Evolutionary conservation across 2,888 invertebrate genomes (phyloP).

Genomic region (Drosophila picticornis): DNA sequence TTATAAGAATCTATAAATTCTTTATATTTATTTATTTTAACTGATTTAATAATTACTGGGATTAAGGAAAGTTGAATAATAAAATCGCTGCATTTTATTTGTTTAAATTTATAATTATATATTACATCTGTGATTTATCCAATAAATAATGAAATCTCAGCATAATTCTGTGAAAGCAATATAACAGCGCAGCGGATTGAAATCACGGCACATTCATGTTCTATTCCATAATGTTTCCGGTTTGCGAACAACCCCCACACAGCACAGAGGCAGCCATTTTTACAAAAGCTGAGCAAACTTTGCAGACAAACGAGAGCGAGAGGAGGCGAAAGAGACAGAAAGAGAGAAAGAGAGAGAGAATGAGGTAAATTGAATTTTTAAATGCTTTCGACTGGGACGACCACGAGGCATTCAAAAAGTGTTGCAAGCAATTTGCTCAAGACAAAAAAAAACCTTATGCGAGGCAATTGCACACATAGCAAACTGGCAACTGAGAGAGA

Average conservation of each 20-base stretch:
- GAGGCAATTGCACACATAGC: conserved; percentile 72
- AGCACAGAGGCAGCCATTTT: conserved; percentile 79
- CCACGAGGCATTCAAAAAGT: conserved; percentile 82
- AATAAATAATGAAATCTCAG: conserved; percentile 4
- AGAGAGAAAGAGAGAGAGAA: conserved; percentile 25
- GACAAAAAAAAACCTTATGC: conserved; percentile 72
- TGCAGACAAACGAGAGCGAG: conserved; percentile 65
- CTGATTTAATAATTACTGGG: neutral
- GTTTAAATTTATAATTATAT: neutral
- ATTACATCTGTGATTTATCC: neutral
- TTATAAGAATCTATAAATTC: neutral
- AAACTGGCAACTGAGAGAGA: conserved; percentile 14
- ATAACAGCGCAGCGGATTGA: conserved; percentile 24
- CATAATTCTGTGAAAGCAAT: neutral
- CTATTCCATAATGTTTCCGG: conserved; percentile 56
- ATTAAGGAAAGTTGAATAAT: neutral
- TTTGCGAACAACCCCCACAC: conserved; percentile 49
- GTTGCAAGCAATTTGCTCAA: conserved; percentile 81
- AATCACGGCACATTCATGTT: conserved; percentile 42
- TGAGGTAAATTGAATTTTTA: conserved; percentile 76
- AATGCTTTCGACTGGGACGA: conserved; percentile 81
- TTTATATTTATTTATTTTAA: neutral
- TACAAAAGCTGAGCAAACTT: conserved; percentile 71
- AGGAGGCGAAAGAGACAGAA: conserved; percentile 7
- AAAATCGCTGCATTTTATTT: neutral